Evolutionary conservation across 2,113 vertebrate species (phyloP), one percentile per base, ranked within the genome.

Genomic region (Cepphus grylle): DNA sequence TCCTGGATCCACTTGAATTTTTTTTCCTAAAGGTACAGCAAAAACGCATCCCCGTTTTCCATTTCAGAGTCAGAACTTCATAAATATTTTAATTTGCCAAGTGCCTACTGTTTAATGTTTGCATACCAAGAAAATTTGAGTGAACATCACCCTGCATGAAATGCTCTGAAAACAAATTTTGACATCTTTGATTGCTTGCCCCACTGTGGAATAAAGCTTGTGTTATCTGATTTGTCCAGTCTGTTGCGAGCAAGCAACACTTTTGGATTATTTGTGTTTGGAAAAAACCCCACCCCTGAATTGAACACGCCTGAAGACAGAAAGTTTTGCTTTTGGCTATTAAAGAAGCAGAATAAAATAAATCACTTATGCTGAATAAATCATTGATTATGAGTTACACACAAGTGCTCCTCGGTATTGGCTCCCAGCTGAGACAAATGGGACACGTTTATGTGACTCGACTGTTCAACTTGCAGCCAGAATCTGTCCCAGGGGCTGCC

Each of bases 21-120:
- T 36, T 55, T 69, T 67, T 52, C 77, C 84, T 81, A 5, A 55
- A 85, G 69, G 47, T 38, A 17, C 34, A 23, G 42, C 45, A 73
- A 40, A 47, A 83, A 89, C n/a, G 17, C 52, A 30, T 5, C n/a
- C 47, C 50, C 15, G 1, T 65, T 91, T 86, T 88, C 86, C 81
- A 73, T 42, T 90, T 61, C 92, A 70, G 90, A 95, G 88, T 0
- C 62, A 52, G n/a, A 70, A 42, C 63, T 93, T 88, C 92, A 88
- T 92, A 58, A 91, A 90, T 94, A 93, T 85, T 95, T 91, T 61
- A 85, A 93, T 91, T 86, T 80, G 38, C 74, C 66, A 17, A 76
- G 56, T 42, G 82, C 70, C 38, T 65, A 21, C 77, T 87, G 49
- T 69, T 93, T 80, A 49, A 70, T 87, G 43, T 74, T 58, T 52